Conservation (phyloP, 2,797 vertebrate species). For the Allobates femoralis region DNA sequence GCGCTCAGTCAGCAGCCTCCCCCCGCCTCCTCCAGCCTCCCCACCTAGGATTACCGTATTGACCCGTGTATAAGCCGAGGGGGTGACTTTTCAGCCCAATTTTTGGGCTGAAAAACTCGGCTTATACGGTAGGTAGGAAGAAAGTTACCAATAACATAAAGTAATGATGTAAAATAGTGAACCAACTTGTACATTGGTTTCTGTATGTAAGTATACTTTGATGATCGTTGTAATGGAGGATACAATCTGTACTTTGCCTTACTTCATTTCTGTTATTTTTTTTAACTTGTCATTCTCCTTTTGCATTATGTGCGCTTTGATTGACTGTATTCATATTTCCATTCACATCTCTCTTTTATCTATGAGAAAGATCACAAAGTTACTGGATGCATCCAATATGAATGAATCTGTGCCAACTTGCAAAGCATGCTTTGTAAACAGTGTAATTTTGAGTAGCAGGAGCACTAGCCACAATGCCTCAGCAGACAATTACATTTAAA, state of each 20-base stretch:
- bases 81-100: too few relatives aligned
- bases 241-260: constrained; percentile 15
- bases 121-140: too few relatives aligned
- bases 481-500: constrained; percentile 64
- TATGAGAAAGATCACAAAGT: constrained; percentile 53
- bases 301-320: constrained; percentile 30
- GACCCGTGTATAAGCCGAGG: too few relatives aligned
- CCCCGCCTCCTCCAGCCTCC: too few relatives aligned
- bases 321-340: constrained; percentile 46
- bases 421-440: constrained; percentile 60
- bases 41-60: too few relatives aligned
- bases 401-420: constrained; percentile 59
- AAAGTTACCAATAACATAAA: constrained; percentile 17
- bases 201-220: constrained; percentile 8
- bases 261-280: constrained; percentile 33
- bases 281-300: constrained; percentile 41
- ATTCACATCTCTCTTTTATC: constrained; percentile 35
- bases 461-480: constrained; percentile 58
- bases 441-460: constrained; percentile 62
- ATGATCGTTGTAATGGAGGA: constrained; percentile 3
- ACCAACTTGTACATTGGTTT: not conserved
- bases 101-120: too few relatives aligned
- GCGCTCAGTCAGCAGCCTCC: too few relatives aligned
- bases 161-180: constrained; percentile 11
- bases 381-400: constrained; percentile 52